Evolutionary conservation across 30 jellyfish, hydroid and myxozoan species (phyloP).

Genomic region (Aurelia sp.): DNA sequence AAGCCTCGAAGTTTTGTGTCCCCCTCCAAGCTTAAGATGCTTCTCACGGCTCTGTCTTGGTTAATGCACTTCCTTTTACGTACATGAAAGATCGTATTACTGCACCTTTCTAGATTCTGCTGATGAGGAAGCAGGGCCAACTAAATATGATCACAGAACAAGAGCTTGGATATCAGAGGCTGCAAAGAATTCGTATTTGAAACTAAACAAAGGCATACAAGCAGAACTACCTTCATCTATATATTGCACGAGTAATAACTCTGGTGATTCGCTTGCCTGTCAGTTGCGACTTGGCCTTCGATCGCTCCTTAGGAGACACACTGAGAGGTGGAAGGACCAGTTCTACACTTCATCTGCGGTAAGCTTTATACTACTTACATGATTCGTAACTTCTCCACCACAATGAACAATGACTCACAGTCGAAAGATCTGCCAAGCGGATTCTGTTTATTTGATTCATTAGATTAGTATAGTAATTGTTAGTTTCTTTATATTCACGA

Average conservation of each 20-base stretch:
- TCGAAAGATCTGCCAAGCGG: too few species aligned
- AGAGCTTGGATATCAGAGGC: constrained; percentile 2
- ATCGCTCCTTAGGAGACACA: not conserved
- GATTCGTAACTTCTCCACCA: too few species aligned
- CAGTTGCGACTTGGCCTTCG: constrained; percentile 44
- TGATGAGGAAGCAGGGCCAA: not conserved
- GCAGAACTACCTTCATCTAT: constrained; percentile 48
- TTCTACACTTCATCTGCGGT: constrained; percentile 55
- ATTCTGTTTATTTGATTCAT: too few species aligned
- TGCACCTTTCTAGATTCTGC: not conserved
- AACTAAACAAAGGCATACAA: constrained; percentile 29
- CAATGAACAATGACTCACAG: too few species aligned
- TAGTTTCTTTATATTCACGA: too few species aligned
- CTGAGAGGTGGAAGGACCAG: not conserved
- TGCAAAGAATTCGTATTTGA: constrained; percentile 22
- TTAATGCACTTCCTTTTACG: too few species aligned
- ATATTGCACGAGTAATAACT: not conserved
- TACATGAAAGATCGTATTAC: too few species aligned
- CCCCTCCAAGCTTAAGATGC: too few species aligned
- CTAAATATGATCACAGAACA: not conserved
- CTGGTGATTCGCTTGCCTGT: constrained; percentile 32
- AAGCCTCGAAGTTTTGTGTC: too few species aligned
- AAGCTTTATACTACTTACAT: not conserved
- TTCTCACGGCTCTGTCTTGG: too few species aligned
- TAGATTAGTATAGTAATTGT: too few species aligned